A percentile compares a stretch with the other conserved stretches of the same genome.
Evolutionary conservation across 2,888 invertebrate genomes (phyloP).

Genomic region (Lasiommata megera): DNA sequence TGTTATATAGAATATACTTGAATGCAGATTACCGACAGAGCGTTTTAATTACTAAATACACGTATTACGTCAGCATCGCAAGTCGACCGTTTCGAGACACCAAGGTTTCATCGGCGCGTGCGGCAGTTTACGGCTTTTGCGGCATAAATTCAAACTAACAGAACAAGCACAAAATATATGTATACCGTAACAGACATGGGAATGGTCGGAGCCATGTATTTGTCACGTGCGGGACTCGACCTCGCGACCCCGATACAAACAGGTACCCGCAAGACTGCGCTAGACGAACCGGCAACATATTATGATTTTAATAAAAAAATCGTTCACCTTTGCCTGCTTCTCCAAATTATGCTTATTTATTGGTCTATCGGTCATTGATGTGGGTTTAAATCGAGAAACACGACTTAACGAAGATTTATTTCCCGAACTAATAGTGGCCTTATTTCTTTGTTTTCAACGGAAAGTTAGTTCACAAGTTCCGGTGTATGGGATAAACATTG

Average conservation of each 20-base stretch:
- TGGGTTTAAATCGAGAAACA: not conserved
- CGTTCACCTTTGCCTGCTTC: not conserved
- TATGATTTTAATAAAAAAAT: not conserved
- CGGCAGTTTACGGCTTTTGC: not conserved
- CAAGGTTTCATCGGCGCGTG: too few species aligned
- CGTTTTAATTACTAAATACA: too few species aligned
- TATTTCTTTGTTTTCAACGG: too few species aligned
- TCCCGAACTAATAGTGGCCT: too few species aligned
- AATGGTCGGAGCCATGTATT: not conserved
- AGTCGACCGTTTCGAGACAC: too few species aligned
- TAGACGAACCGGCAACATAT: slow-evolving; percentile 11
- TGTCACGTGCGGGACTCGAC: slow-evolving; percentile 17
- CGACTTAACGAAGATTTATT: too few species aligned
- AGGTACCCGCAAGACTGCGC: slow-evolving; percentile 8
- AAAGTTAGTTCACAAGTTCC: too few species aligned
- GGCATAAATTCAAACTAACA: not conserved
- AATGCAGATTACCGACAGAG: too few species aligned
- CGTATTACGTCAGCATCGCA: too few species aligned
- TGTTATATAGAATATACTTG: too few species aligned
- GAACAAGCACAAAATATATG: not conserved
- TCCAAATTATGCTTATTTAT: not conserved
- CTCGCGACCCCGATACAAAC: slow-evolving; percentile 16
- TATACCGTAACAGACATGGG: not conserved
- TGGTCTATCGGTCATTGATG: not conserved
- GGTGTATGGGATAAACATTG: too few species aligned